Percentiles rank a stretch among this genome's conserved stretches.
Conservation (phyloP, 2,888 invertebrate genomes). For the Hydriomena furcata region DNA sequence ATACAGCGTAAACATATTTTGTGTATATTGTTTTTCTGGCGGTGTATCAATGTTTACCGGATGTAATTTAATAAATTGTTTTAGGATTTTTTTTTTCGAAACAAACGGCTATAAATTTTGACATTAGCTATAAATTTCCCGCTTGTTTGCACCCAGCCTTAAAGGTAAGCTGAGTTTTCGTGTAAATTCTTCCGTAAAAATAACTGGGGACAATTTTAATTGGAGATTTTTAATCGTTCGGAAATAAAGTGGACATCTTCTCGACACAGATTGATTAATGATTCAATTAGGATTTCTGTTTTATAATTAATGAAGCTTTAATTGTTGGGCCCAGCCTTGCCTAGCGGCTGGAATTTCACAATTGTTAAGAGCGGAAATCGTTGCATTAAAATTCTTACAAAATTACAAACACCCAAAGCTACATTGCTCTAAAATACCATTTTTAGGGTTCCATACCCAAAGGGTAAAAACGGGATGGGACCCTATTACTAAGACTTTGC, state of each 20-base stretch:
- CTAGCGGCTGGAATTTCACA: too few species aligned
- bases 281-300: constrained; percentile 42
- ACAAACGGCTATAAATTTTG: constrained; percentile 38
- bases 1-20: constrained; percentile 36
- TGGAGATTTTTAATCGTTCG: constrained; percentile 45
- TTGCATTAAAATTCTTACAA: too few species aligned
- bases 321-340: not conserved
- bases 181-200: constrained; percentile 33
- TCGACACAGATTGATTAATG: constrained; percentile 45
- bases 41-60: constrained; percentile 38
- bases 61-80: constrained; percentile 39
- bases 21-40: constrained; percentile 35
- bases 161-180: constrained; percentile 28
- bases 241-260: constrained; percentile 43
- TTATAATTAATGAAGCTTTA: constrained; percentile 27
- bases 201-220: constrained; percentile 42
- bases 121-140: constrained; percentile 36
- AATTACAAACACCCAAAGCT: too few species aligned
- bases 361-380: too few species aligned
- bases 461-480: too few species aligned
- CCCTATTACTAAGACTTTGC: too few species aligned
- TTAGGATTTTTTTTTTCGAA: constrained; percentile 30
- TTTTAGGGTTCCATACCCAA: too few species aligned
- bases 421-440: too few species aligned
- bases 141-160: constrained; percentile 35